Evolutionary conservation across 1,140 invertebrate species (phyloP).

Genomic region (Philotrypesis tridentata): DNA sequence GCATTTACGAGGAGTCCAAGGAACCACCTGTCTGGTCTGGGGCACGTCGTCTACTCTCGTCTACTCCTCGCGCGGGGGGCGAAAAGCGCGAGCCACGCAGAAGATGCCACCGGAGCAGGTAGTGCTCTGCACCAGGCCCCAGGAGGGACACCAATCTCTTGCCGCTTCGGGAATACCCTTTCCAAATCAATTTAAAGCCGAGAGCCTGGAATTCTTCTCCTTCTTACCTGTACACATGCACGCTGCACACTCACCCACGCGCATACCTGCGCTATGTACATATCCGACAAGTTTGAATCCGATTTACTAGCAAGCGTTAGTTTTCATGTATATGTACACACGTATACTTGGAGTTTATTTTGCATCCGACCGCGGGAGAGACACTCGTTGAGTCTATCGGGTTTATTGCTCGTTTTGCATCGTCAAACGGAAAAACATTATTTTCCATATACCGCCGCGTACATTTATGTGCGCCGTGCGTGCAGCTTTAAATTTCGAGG

Average conservation of each 20-base stretch:
- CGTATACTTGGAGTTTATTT: too few relatives aligned
- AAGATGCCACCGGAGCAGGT: neutral
- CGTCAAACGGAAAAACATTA: neutral
- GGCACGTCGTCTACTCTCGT: neutral
- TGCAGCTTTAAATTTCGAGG: too few relatives aligned
- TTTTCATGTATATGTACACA: neutral
- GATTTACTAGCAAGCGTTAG: slow-evolving; percentile 5
- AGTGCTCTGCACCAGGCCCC: neutral
- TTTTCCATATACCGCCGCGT: too few relatives aligned
- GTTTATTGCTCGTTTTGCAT: neutral
- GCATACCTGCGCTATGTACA: too few relatives aligned
- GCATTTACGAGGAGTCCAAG: slow-evolving; percentile 19
- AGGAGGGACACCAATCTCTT: slow-evolving; percentile 29
- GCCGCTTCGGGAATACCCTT: slow-evolving; percentile 18
- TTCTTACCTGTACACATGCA: neutral
- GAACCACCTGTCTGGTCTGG: neutral
- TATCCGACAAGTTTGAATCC: neutral
- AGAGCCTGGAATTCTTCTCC: neutral
- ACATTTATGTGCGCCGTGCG: too few relatives aligned
- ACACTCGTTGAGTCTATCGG: neutral
- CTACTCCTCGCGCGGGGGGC: neutral
- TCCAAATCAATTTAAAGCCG: slow-evolving; percentile 42
- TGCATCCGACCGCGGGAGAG: neutral
- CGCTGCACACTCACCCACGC: too few relatives aligned
- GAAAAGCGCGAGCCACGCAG: neutral